phyloP scores from a whole-genome alignment of 2,113 vertebrate species.

The Cepphus grylle region DNA sequence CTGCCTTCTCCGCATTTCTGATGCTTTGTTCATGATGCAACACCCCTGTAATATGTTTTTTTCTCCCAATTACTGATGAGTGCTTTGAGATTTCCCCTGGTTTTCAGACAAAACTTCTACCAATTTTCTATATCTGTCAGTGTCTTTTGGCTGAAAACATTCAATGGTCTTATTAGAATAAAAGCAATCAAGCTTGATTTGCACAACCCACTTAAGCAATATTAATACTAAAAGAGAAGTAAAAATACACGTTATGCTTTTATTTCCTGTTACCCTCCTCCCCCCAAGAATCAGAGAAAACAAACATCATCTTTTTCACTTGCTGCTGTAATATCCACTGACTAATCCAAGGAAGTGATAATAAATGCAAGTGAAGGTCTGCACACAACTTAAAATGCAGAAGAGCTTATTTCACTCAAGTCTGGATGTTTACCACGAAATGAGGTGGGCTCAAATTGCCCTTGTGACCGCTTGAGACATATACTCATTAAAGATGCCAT shows the following conservation, averaged over 20 bases:
- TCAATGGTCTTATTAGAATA: not conserved
- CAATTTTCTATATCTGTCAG: not conserved
- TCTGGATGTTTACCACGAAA: constrained; percentile 18
- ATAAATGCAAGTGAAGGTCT: constrained; percentile 28
- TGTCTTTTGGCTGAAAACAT: not conserved
- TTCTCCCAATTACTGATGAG: not conserved
- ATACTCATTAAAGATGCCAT: not conserved
- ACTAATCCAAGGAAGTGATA: not conserved
- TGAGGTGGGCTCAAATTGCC: not conserved
- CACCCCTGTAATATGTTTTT: not conserved
- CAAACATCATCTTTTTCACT: not conserved
- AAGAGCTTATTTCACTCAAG: not conserved
- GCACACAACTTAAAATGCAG: not conserved
- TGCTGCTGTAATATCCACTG: not conserved
- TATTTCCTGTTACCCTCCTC: not conserved
- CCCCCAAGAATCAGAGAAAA: not conserved
- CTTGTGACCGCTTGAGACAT: not conserved
- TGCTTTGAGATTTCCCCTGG: not conserved
- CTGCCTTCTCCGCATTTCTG: not conserved
- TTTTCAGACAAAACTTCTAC: not conserved
- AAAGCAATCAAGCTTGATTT: not conserved
- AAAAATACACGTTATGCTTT: not conserved
- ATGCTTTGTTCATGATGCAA: not conserved
- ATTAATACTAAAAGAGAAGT: not conserved
- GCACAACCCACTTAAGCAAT: not conserved